Conservation (phyloP, 2,797 vertebrate species). For the Acipenser ruthenus region DNA sequence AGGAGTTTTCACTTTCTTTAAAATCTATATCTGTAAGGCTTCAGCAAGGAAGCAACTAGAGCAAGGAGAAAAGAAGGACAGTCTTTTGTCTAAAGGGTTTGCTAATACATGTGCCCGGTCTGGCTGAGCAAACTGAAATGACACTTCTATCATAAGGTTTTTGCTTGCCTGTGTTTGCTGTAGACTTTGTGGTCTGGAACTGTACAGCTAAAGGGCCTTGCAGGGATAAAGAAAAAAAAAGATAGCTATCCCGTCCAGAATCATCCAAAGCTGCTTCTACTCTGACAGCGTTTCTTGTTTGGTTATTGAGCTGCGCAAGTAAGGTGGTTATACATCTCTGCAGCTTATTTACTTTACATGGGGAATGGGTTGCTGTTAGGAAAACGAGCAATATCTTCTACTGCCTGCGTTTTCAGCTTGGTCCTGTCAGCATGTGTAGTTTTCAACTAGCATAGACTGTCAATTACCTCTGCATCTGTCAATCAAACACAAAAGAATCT, state of each 20-base stretch:
- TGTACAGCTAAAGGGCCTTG: neutral
- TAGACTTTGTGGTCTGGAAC: neutral
- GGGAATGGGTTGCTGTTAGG: neutral
- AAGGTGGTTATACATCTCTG: neutral
- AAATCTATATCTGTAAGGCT: too few species aligned
- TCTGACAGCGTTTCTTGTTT: neutral
- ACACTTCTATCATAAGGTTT: slow-evolving; percentile 47
- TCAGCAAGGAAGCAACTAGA: too few species aligned
- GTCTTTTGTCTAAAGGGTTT: too few species aligned
- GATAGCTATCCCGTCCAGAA: neutral
- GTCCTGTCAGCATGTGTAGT: neutral
- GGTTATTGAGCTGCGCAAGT: neutral
- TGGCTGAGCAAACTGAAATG: slow-evolving; percentile 46
- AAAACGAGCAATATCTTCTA: neutral
- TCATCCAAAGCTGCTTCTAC: neutral
- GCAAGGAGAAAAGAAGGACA: too few species aligned
- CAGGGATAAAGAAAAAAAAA: neutral
- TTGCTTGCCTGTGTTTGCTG: neutral
- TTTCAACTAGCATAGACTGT: neutral
- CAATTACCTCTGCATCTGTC: too few species aligned
- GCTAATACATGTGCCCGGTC: too few species aligned
- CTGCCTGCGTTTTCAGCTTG: neutral
- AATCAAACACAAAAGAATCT: too few species aligned
- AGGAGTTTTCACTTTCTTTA: too few species aligned
- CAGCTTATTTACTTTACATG: neutral